Percentiles rank a stretch among this genome's conserved stretches.
These are phyloP conservation scores for Lanius ludovicianus DNA, from an alignment of 2,113 vertebrate species.

Conservation along the genomic window DNA sequence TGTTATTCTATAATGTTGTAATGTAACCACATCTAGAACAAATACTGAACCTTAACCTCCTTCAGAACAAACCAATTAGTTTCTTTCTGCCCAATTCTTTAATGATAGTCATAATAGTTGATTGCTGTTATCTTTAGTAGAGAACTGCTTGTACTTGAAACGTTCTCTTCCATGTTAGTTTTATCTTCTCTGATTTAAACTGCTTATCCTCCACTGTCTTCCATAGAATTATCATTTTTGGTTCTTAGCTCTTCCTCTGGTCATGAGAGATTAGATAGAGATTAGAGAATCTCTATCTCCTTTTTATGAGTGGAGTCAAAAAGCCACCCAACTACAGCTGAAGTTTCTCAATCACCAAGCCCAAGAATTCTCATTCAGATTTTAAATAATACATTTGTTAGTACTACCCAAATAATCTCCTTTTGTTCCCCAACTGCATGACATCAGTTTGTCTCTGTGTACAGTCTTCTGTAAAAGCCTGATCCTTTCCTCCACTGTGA, in stretches of 20 bases:
- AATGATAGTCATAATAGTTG: not conserved
- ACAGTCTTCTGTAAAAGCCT: not conserved
- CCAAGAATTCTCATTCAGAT: not conserved
- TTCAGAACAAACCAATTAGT: not conserved
- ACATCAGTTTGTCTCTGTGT: not conserved
- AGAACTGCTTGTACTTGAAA: not conserved
- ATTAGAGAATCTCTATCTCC: not conserved
- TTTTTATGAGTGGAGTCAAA: not conserved
- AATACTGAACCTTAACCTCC: not conserved
- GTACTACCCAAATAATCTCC: accelerated
- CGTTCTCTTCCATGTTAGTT: not conserved
- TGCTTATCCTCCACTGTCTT: not conserved
- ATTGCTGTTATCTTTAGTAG: not conserved
- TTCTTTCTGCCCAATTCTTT: not conserved
- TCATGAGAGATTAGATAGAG: not conserved
- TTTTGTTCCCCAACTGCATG: not conserved
- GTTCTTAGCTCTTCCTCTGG: not conserved
- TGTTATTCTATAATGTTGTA: not conserved
- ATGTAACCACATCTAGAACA: not conserved
- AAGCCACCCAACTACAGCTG: not conserved
- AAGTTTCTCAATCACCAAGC: not conserved
- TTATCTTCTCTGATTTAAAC: not conserved
- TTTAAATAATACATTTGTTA: not conserved
- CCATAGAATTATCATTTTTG: not conserved
- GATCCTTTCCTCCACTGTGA: not conserved